A percentile compares a stretch with the other conserved stretches of the same genome.
Evolutionary conservation across 2,113 vertebrate genomes (phyloP).

Genomic region (Carlito syrichta): DNA sequence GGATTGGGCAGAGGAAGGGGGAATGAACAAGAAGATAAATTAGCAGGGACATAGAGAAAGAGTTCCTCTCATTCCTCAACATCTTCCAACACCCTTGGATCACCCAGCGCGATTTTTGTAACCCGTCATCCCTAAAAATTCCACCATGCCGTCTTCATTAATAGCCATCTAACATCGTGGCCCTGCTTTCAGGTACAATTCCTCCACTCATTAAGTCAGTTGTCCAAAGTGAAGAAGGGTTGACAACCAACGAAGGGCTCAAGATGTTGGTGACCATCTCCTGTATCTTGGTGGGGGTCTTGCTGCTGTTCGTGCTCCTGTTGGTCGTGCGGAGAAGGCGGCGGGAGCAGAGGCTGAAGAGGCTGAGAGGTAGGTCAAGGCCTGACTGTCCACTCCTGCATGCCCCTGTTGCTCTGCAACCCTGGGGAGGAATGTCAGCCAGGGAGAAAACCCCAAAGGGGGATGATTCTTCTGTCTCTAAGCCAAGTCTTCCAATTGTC

Average conservation of each 20-base stretch:
- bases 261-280: conserved; percentile 99
- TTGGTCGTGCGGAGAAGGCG: conserved; percentile 93
- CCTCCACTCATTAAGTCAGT: conserved; percentile 95
- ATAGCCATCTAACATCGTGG: conserved; percentile 74
- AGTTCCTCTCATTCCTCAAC: neutral
- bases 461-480: accelerated
- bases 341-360: conserved; percentile 96
- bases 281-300: conserved; percentile 92
- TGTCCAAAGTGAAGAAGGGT: conserved; percentile 92
- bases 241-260: conserved; percentile 93
- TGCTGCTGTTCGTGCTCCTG: conserved; percentile 94
- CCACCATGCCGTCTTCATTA: conserved; percentile 51
- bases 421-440: neutral
- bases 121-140: conserved; percentile 62
- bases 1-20: neutral
- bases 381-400: accelerated
- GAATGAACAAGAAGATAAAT: neutral
- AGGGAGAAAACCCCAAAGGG: neutral
- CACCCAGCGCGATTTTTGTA: neutral
- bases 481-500: neutral
- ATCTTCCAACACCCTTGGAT: neutral
- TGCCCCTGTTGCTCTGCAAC: neutral
- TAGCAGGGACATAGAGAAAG: neutral
- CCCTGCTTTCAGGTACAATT: conserved; percentile 91
- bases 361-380: conserved; percentile 90